A percentile compares a stretch with the other conserved stretches of the same genome.
phyloP scores from a whole-genome alignment of 2,113 vertebrate genomes.

The Calidris pygmaea region DNA sequence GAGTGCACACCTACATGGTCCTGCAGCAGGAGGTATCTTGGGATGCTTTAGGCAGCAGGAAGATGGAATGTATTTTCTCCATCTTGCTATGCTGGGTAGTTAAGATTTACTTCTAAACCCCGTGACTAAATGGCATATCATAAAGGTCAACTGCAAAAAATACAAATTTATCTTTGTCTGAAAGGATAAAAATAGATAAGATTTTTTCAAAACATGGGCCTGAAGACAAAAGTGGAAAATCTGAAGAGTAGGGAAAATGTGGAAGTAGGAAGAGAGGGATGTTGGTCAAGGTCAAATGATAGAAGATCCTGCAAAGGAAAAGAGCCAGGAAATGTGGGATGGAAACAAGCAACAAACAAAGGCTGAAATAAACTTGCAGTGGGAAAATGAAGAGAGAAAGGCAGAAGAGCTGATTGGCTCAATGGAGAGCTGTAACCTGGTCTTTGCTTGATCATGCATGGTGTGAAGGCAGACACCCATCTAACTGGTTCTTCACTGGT shows the following conservation, averaged over 20 bases:
- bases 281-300: neutral
- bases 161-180: neutral
- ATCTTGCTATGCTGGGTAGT: neutral
- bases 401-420: neutral
- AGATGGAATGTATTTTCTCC: neutral
- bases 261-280: neutral
- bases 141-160: neutral
- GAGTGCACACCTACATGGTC: neutral
- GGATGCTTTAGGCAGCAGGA: neutral
- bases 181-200: neutral
- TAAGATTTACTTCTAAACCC: neutral
- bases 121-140: neutral
- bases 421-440: neutral
- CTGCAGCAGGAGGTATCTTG: neutral
- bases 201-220: neutral
- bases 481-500: neutral
- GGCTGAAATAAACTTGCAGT: neutral
- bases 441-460: neutral
- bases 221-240: neutral
- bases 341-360: neutral
- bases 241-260: neutral
- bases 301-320: neutral
- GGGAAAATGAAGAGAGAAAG: neutral
- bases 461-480: neutral
- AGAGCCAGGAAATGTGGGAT: neutral